These are phyloP conservation scores for Epinotia ramella DNA, from an alignment of 2,888 invertebrate genomes.

Conservation along the genomic window DNA sequence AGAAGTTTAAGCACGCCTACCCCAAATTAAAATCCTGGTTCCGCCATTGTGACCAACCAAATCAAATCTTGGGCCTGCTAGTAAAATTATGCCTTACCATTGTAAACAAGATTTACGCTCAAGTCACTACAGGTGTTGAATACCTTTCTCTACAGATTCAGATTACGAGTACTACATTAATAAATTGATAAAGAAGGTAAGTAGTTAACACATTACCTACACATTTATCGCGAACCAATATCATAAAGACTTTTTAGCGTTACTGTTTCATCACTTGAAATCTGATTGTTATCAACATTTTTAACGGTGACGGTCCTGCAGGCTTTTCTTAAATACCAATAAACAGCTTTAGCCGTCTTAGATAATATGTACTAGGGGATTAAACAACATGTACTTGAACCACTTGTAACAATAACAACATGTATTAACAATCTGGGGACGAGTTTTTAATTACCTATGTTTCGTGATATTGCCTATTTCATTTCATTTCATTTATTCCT, in stretches of 20 bases:
- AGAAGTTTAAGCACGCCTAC: no score
- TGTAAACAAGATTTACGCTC: neutral
- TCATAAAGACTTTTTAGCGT: neutral
- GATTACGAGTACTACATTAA: neutral
- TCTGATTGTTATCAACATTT: neutral
- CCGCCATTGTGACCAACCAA: no score
- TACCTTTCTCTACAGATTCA: neutral
- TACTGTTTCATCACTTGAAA: neutral
- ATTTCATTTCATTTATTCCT: no score
- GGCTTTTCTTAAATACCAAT: neutral
- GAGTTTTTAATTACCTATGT: neutral
- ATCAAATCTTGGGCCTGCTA: neutral
- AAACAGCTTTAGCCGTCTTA: conserved; percentile 9
- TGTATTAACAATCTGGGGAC: no score
- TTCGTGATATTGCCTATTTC: neutral
- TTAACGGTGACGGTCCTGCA: neutral
- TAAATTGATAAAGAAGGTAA: neutral
- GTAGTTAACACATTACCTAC: neutral
- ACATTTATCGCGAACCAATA: neutral
- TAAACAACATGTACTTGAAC: conserved; percentile 20
- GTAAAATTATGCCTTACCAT: neutral
- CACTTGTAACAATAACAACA: conserved; percentile 28
- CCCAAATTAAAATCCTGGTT: no score
- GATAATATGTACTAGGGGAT: conserved; percentile 19
- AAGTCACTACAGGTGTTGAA: neutral